These are phyloP conservation scores for Smutsia gigantea DNA, from an alignment of 2,797 vertebrate species.

Conservation along the genomic window DNA sequence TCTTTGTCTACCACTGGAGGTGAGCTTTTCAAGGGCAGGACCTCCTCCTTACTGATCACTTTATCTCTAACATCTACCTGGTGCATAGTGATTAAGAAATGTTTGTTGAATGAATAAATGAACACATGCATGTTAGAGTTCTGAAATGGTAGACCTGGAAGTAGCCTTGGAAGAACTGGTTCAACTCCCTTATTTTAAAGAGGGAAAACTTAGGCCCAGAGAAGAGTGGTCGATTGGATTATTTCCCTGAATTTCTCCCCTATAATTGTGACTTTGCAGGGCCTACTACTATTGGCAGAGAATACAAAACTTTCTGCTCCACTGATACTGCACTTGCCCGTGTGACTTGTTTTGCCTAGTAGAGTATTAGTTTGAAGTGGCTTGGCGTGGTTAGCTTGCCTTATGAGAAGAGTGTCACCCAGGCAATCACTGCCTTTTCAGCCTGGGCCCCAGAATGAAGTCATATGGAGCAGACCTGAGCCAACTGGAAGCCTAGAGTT, in stretches of 20 bases:
- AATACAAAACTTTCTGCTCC: neutral
- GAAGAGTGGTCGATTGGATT: neutral
- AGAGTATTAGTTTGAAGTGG: neutral
- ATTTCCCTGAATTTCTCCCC: neutral
- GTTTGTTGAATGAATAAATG: neutral
- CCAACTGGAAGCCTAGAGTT: neutral
- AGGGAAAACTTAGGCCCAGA: neutral
- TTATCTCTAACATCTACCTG: neutral
- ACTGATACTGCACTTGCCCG: neutral
- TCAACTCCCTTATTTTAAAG: neutral
- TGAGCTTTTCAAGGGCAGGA: neutral
- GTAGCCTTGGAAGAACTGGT: neutral
- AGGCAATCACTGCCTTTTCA: neutral
- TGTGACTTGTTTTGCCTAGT: neutral
- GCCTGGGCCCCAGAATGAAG: neutral
- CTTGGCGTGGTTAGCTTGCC: neutral
- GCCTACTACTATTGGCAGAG: neutral
- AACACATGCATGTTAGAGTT: neutral
- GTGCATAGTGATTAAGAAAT: neutral
- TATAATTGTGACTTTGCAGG: neutral
- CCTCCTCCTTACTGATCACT: neutral
- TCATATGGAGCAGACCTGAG: neutral
- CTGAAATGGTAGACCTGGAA: neutral
- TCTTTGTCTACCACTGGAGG: neutral
- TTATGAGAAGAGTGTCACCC: neutral